phyloP scores from a whole-genome alignment of 2,888 invertebrate species.

The Cryptops parisi region DNA sequence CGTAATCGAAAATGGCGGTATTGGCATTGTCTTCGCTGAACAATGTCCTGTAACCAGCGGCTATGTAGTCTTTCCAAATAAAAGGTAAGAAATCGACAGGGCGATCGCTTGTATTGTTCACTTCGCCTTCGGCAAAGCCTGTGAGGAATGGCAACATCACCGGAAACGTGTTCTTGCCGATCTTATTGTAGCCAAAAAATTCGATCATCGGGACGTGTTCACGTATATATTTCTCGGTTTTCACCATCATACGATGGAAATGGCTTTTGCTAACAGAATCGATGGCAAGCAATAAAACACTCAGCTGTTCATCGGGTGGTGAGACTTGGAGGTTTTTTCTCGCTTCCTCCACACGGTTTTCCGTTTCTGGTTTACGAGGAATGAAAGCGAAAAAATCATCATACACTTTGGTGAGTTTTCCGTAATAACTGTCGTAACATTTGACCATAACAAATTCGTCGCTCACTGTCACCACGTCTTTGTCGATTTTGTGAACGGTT shows the following conservation, averaged over 20 bases:
- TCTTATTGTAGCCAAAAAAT: slow-evolving; percentile 34
- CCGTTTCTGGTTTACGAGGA: background rate
- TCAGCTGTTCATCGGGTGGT: background rate
- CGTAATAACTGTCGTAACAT: background rate
- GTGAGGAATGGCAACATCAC: slow-evolving; percentile 32
- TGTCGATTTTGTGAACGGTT: background rate
- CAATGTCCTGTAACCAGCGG: slow-evolving; percentile 26
- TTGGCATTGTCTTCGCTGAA: slow-evolving; percentile 30
- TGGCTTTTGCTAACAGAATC: background rate
- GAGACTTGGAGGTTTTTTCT: background rate
- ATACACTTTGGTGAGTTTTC: background rate
- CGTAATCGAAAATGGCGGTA: slow-evolving; percentile 30
- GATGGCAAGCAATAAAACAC: background rate
- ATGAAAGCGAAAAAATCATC: background rate
- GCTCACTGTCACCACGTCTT: background rate
- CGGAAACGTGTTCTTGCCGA: slow-evolving; percentile 35
- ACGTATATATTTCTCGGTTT: slow-evolving; percentile 23
- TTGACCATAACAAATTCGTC: background rate
- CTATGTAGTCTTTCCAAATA: slow-evolving; percentile 29
- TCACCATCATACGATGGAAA: background rate
- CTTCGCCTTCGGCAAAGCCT: slow-evolving; percentile 20
- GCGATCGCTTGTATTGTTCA: background rate
- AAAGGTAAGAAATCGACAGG: slow-evolving; percentile 26
- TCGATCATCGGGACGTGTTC: slow-evolving; percentile 51
- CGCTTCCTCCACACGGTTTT: background rate